Evolutionary conservation across 2,888 invertebrate genomes (phyloP), one percentile per base, ranked within the genome.

Genomic region (Malachius bipustulatus): DNA sequence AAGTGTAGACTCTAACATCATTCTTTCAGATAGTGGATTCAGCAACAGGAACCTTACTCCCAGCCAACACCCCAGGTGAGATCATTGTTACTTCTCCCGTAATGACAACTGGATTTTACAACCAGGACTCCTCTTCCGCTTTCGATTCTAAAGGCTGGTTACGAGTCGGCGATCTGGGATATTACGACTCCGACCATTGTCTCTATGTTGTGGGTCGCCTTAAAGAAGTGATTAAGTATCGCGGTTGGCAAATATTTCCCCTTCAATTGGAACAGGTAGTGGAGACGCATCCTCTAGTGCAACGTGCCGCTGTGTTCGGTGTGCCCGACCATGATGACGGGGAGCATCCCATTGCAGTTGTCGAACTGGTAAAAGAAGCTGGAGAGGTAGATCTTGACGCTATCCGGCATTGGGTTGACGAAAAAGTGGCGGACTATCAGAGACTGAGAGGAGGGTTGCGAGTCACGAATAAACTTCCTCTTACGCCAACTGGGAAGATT

Each of bases 221-320:
- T 2, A 68, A 69, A 40, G 53, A 64, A 41, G 45, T 69, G 14
- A 51, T 69, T n/a, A 69, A 67, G 50, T 69, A 63, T 39, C 62
- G 50, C 40, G 59, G 52, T 30, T 53, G 63, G 52, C 66, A 67
- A 46, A 67, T 70, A 2, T 72, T 85, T 4, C 89, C 89, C 11
- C 82, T 87, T 1, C 83, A 87, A 54, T 56, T 90, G 13, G 89
- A 89, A 57, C 71, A 66, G 28, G 49, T 82, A 2, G 50, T 87
- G 1, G 67, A 76, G 36, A 66, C 70, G 14, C 81, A 84, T 57
- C 77, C 82, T 1, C 71, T 70, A 13, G 69, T 91, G 1, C 57
- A 69, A 12, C 85, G 87, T 48, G 83, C 79, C 0, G 87, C 81
- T 0, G 88, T 93, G 0, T 64, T 89, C 39, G 88, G 87, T 1